Evolutionary conservation across 1,140 invertebrate species (phyloP).

Genomic region (Gyrodactylus bullatarudis): DNA sequence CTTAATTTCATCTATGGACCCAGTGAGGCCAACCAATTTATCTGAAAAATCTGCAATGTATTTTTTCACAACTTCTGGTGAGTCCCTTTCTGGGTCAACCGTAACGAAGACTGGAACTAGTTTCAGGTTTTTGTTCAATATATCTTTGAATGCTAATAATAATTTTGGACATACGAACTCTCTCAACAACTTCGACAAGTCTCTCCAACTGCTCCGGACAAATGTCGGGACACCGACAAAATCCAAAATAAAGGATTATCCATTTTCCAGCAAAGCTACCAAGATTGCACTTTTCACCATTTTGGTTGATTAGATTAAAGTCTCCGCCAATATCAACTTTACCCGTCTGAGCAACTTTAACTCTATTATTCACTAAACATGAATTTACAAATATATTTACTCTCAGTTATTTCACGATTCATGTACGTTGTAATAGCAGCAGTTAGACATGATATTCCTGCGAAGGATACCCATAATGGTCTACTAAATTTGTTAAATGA

Average conservation of each 20-base stretch:
- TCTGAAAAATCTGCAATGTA: constrained; percentile 52
- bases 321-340: constrained; percentile 4
- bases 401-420: not conserved
- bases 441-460: not conserved
- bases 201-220: constrained; percentile 98
- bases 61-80: constrained; percentile 40
- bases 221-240: constrained; percentile 93
- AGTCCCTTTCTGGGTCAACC: constrained; percentile 72
- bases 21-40: constrained; percentile 43
- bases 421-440: not conserved
- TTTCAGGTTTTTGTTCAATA: not conserved
- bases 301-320: constrained; percentile 4
- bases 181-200: constrained; percentile 28
- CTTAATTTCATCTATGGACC: constrained; percentile 40
- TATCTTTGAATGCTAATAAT: not conserved
- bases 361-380: not conserved
- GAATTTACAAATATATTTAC: not conserved
- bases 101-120: constrained; percentile 53
- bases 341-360: not conserved
- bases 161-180: not conserved
- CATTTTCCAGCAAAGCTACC: constrained; percentile 68
- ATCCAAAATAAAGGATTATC: constrained; percentile 87
- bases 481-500: not conserved
- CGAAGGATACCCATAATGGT: not conserved
- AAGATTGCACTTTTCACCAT: not conserved